A percentile compares a stretch with the other conserved stretches of the same genome.
Evolutionary conservation across 2,888 invertebrate species (phyloP).

Genomic region (Vannuccia rotundouncinata): DNA sequence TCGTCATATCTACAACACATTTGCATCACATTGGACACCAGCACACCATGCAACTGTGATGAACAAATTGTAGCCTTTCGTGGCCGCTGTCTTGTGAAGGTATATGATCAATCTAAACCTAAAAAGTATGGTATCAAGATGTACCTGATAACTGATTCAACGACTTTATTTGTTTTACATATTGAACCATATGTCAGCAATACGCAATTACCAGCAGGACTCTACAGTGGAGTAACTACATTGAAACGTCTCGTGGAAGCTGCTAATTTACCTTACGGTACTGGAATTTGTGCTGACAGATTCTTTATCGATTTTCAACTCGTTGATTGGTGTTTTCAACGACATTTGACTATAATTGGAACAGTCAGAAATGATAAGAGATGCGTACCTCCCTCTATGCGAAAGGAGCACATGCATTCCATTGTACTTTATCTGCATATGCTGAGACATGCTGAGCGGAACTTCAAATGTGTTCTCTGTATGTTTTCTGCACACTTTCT

Average conservation of each 20-base stretch:
- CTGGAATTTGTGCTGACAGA: not conserved
- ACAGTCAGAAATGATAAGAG: constrained; percentile 1
- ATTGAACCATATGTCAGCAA: not conserved
- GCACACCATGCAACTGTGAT: constrained; percentile 10
- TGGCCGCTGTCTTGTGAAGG: not conserved
- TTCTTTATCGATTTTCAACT: not conserved
- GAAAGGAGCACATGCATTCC: not conserved
- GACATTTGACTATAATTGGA: not conserved
- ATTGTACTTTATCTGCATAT: not conserved
- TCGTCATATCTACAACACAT: not conserved
- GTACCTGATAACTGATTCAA: constrained; percentile 1
- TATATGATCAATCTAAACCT: constrained; percentile 13
- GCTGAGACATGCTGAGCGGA: not conserved
- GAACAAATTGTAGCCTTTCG: constrained; percentile 16
- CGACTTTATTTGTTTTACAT: not conserved
- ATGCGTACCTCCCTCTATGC: constrained; percentile 15
- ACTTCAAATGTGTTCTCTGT: not conserved
- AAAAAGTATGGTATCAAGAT: constrained; percentile 11
- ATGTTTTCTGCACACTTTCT: constrained; percentile 6
- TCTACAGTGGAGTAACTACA: not conserved
- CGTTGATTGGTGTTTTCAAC: constrained; percentile 8
- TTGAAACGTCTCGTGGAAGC: not conserved
- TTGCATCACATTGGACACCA: constrained; percentile 1
- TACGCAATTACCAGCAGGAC: not conserved
- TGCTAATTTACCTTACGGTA: not conserved